A percentile compares a stretch with the other conserved stretches of the same genome.
These are phyloP conservation scores for Chalcosyrphus nemorum DNA, from an alignment of 2,888 invertebrate species.

Conservation along the genomic window DNA sequence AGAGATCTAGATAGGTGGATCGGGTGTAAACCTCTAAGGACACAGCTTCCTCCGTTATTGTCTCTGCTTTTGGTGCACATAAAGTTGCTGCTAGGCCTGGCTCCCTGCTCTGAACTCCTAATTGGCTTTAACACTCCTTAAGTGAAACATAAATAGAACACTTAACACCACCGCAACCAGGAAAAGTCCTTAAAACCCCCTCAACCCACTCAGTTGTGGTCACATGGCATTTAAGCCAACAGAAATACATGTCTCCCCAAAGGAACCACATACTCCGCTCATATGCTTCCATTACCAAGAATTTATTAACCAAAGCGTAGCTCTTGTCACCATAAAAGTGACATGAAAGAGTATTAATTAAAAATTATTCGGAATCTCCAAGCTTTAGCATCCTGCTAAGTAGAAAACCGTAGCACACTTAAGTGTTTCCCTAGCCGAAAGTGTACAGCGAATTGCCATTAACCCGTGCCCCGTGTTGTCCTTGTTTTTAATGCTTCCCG, in stretches of 20 bases:
- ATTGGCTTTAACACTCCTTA: too few relatives aligned
- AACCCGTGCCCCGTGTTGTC: constrained; percentile 4
- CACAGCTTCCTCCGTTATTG: too few relatives aligned
- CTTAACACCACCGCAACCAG: too few relatives aligned
- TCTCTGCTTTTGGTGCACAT: too few relatives aligned
- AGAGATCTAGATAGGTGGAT: too few relatives aligned
- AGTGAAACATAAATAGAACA: too few relatives aligned
- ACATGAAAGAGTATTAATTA: constrained; percentile 42
- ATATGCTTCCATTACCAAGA: not conserved
- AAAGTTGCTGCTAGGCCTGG: too few relatives aligned
- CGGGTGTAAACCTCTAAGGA: too few relatives aligned
- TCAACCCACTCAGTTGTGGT: too few relatives aligned
- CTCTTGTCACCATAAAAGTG: not conserved
- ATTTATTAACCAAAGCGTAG: not conserved
- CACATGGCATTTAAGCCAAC: not conserved
- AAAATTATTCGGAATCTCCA: constrained; percentile 32
- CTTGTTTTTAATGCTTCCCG: not conserved
- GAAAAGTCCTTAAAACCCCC: too few relatives aligned
- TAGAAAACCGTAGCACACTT: constrained; percentile 6
- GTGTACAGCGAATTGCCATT: constrained; percentile 64
- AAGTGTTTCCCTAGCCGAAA: constrained; percentile 33
- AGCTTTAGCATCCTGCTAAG: not conserved
- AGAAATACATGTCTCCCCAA: not conserved
- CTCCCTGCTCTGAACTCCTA: too few relatives aligned
- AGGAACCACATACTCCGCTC: not conserved